Percentiles rank a stretch among this genome's conserved stretches.
phyloP scores from a whole-genome alignment of 2,113 vertebrate genomes.

The Neoarius graeffei region DNA sequence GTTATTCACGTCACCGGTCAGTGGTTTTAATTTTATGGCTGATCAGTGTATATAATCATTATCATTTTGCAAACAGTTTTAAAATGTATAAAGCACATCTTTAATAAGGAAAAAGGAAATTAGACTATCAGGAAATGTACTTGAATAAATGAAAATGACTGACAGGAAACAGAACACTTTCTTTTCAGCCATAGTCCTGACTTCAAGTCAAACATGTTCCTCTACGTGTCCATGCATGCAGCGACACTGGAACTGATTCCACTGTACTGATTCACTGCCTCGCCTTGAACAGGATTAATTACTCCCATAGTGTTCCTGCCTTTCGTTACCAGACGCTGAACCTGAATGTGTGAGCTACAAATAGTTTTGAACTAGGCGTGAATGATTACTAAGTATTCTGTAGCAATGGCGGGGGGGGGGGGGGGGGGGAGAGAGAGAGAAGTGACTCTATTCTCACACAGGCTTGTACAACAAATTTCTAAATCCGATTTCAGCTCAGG shows the following conservation, averaged over 20 bases:
- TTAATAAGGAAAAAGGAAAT: background rate
- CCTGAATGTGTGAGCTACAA: background rate
- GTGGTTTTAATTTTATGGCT: background rate
- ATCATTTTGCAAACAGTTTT: background rate
- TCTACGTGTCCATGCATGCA: background rate
- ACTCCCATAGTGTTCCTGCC: background rate
- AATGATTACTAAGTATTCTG: background rate
- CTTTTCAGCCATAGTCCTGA: background rate
- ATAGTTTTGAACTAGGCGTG: background rate
- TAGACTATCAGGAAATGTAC: background rate
- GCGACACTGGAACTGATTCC: background rate
- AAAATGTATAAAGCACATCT: background rate
- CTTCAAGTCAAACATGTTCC: background rate
- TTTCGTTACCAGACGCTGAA: constrained; percentile 1
- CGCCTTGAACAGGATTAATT: constrained; percentile 3
- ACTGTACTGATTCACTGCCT: background rate
- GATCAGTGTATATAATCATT: background rate
- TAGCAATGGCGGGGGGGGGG: background rate
- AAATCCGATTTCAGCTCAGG: constrained; percentile 1
- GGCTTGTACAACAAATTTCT: background rate
- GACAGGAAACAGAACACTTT: background rate
- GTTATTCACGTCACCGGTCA: too few species aligned
- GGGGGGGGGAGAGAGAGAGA: background rate
- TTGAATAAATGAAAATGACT: background rate
- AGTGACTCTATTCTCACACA: background rate